These are phyloP conservation scores for Streptopelia turtur DNA, from an alignment of 2,797 vertebrate species.

Conservation along the genomic window DNA sequence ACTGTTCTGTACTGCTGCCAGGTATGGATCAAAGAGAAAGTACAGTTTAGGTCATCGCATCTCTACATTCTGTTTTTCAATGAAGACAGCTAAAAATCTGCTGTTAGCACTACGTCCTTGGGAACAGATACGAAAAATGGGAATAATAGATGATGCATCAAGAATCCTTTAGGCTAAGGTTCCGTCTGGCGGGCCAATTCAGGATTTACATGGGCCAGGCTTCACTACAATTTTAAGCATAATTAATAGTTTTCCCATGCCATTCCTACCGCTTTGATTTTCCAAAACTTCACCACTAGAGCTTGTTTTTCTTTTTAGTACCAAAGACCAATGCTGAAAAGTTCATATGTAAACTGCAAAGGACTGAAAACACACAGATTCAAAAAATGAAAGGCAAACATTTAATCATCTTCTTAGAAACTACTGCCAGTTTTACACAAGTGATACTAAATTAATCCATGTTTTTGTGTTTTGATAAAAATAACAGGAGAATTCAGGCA, in stretches of 20 bases:
- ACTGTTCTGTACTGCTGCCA: background rate
- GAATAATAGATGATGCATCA: background rate
- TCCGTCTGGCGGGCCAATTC: background rate
- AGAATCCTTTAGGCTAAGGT: background rate
- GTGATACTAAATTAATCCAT: background rate
- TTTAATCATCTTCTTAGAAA: background rate
- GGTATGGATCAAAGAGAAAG: constrained; percentile 2
- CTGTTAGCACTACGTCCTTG: background rate
- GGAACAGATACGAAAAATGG: background rate
- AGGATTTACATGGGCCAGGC: background rate
- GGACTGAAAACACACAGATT: background rate
- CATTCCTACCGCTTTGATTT: background rate
- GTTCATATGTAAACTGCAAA: background rate
- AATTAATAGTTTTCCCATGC: background rate
- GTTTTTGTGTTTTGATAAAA: background rate
- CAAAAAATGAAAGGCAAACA: background rate
- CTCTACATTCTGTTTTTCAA: background rate
- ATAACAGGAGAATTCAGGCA: background rate
- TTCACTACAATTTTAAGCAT: background rate
- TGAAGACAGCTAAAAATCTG: background rate
- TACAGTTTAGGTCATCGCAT: background rate
- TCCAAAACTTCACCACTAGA: background rate
- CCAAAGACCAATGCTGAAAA: background rate
- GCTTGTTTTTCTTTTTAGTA: background rate
- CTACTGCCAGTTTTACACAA: background rate